Evolutionary conservation across 2,888 invertebrate species (phyloP).

Genomic region (Cloeon dipterum): DNA sequence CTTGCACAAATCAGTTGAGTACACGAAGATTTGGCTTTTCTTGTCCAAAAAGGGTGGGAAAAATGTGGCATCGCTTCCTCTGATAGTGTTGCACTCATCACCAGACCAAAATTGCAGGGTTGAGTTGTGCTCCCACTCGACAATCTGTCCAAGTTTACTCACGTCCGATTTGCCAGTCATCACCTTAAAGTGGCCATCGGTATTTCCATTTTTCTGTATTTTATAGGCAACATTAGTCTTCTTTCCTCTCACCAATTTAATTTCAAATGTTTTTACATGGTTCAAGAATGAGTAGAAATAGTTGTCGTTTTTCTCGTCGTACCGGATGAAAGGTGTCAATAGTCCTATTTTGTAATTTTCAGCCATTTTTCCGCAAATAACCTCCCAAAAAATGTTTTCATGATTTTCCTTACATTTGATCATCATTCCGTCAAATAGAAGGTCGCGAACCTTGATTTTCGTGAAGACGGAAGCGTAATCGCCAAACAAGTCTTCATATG

Average conservation of each 20-base stretch:
- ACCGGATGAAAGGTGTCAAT: too few species aligned
- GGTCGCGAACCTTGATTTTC: slow-evolving; percentile 37
- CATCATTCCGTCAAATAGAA: slow-evolving; percentile 47
- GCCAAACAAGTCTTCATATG: too few species aligned
- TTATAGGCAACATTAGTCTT: too few species aligned
- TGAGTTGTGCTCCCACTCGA: slow-evolving; percentile 34
- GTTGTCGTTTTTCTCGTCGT: too few species aligned
- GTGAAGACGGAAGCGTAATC: slow-evolving; percentile 35
- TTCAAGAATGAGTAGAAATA: slow-evolving; percentile 51
- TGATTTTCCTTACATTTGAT: slow-evolving; percentile 53
- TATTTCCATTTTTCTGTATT: slow-evolving; percentile 46
- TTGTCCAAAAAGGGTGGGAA: slow-evolving; percentile 53
- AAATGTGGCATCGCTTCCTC: slow-evolving; percentile 71
- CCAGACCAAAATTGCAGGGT: slow-evolving; percentile 40
- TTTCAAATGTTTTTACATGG: slow-evolving; percentile 31
- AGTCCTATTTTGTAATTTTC: too few species aligned
- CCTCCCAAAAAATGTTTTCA: slow-evolving; percentile 52
- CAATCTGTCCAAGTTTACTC: slow-evolving; percentile 24
- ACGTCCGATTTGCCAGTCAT: slow-evolving; percentile 40
- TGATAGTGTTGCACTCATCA: slow-evolving; percentile 44
- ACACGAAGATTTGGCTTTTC: slow-evolving; percentile 42
- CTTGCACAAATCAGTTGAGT: slow-evolving; percentile 55
- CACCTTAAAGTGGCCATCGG: slow-evolving; percentile 42
- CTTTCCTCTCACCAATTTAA: too few species aligned
- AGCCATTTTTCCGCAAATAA: too few species aligned